Conservation (phyloP, 2,888 invertebrate species). For the Anthrax anthrax region DNA sequence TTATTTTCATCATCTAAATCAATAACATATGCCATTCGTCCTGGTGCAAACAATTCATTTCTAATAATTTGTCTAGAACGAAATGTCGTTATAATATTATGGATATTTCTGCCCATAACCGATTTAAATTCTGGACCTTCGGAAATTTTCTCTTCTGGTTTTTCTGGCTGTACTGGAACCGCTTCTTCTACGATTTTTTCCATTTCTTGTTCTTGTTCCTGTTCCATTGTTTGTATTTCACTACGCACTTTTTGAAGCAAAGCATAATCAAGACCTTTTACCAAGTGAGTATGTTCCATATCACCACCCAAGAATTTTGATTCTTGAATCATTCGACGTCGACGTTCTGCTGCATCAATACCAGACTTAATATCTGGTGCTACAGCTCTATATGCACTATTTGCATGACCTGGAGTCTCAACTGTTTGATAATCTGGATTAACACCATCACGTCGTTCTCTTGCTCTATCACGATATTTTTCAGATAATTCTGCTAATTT, state of each 20-base stretch:
- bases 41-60: constrained; percentile 86
- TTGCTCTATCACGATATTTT: constrained; percentile 82
- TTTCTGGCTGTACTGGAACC: constrained; percentile 31
- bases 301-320: constrained; percentile 99
- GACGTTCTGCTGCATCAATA: constrained; percentile 84
- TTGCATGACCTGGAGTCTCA: constrained; percentile 51
- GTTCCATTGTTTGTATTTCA: constrained; percentile 66
- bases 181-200: constrained; percentile 51
- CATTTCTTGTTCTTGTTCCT: constrained; percentile 69
- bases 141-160: constrained; percentile 39
- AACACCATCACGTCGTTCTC: constrained; percentile 77
- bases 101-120: constrained; percentile 62
- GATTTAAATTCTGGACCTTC: constrained; percentile 67
- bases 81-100: constrained; percentile 33
- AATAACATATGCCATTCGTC: constrained; percentile 96
- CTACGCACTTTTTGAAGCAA: constrained; percentile 84
- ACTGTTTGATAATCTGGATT: constrained; percentile 65
- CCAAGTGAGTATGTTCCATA: constrained; percentile 99
- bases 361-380: constrained; percentile 92
- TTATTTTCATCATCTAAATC: constrained; percentile 83
- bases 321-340: constrained; percentile 91
- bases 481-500: constrained; percentile 87
- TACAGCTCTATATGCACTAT: constrained; percentile 57
- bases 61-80: constrained; percentile 60
- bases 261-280: constrained; percentile 92